phyloP scores from a whole-genome alignment of 2,888 invertebrate genomes.

The Mythimna vitellina region DNA sequence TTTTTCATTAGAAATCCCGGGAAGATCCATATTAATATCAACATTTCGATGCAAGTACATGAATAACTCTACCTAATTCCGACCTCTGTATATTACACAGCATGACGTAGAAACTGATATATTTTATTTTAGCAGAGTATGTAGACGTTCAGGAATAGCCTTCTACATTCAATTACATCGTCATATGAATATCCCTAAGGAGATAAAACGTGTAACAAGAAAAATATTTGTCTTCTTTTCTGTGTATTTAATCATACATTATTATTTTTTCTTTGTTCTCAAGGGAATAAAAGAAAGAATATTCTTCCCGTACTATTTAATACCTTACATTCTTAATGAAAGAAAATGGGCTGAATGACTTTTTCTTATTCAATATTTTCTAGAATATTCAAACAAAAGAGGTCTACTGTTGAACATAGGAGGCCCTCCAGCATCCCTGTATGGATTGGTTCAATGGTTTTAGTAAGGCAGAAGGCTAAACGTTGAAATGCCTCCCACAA shows the following conservation, averaged over 20 bases:
- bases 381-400: neutral
- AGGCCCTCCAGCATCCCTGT: neutral
- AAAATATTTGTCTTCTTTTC: constrained; percentile 34
- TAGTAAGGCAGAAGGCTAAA: too few species aligned
- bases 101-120: neutral
- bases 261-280: constrained; percentile 21
- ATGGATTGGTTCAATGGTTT: too few species aligned
- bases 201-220: constrained; percentile 31
- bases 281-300: constrained; percentile 2
- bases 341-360: neutral
- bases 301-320: neutral
- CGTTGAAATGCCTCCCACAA: too few species aligned
- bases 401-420: neutral
- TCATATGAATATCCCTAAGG: constrained; percentile 31
- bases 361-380: neutral
- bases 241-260: constrained; percentile 37
- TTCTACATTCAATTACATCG: constrained; percentile 50
- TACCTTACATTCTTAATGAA: neutral
- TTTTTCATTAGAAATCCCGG: too few species aligned
- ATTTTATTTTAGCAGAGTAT: constrained; percentile 16
- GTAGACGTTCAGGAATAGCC: constrained; percentile 26
- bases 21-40: too few species aligned
- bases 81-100: too few species aligned
- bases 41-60: too few species aligned
- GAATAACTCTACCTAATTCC: too few species aligned